phyloP scores from a whole-genome alignment of 2,113 vertebrate genomes.

The Orcinus orca region DNA sequence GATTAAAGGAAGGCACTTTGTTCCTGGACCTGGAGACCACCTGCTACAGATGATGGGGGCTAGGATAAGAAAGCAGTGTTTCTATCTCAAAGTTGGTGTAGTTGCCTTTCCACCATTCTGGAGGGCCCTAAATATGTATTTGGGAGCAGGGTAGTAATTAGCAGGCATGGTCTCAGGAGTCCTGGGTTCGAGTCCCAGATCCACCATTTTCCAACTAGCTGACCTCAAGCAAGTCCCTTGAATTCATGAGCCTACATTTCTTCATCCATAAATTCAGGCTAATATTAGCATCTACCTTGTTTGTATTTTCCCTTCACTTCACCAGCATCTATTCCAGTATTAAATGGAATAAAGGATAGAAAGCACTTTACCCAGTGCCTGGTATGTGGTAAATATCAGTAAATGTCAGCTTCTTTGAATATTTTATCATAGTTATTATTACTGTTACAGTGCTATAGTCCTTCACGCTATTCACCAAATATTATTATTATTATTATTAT shows the following conservation, averaged over 20 bases:
- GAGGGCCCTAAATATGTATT: neutral
- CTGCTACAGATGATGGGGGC: too few relatives aligned
- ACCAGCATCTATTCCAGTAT: neutral
- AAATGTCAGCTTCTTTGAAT: neutral
- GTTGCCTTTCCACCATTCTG: neutral
- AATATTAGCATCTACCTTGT: neutral
- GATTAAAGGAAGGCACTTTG: neutral
- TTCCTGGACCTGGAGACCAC: neutral
- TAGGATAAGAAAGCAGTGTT: neutral
- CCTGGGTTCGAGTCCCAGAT: neutral
- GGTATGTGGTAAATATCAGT: neutral
- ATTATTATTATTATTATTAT: too few relatives aligned
- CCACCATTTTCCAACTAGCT: neutral
- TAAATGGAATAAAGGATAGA: neutral
- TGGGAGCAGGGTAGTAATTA: neutral
- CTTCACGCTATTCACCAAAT: neutral
- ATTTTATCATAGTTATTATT: neutral
- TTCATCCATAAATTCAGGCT: neutral
- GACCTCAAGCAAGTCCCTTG: neutral
- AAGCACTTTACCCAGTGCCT: neutral
- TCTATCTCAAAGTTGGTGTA: neutral
- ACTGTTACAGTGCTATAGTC: accelerated
- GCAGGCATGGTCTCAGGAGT: neutral
- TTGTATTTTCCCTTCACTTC: too few relatives aligned
- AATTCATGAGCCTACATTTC: neutral